Conservation (phyloP, 2,888 invertebrate genomes). For the Oxytorus armatus region DNA sequence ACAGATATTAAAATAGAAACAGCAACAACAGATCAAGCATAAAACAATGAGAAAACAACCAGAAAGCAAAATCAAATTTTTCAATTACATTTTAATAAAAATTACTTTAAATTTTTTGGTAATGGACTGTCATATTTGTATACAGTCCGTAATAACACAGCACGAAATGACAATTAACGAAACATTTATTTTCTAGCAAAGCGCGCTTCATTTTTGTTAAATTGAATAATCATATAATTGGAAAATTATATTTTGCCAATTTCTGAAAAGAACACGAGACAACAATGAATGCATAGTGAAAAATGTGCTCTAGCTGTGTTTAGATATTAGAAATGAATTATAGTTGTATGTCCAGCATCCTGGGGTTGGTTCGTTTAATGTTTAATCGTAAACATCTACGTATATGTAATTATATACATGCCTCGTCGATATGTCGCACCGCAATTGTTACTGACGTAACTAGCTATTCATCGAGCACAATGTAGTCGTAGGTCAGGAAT, state of each 20-base stretch:
- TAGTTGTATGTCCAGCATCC: slow-evolving; percentile 57
- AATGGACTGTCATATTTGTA: no score
- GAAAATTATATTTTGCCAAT: neutral
- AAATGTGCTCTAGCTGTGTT: slow-evolving; percentile 56
- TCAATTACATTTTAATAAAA: neutral
- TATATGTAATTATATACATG: slow-evolving; percentile 39
- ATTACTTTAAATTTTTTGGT: no score
- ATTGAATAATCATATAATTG: neutral
- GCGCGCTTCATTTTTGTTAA: no score
- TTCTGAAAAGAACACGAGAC: slow-evolving; percentile 30
- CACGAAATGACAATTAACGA: no score
- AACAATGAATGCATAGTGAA: slow-evolving; percentile 51
- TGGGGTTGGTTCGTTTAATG: slow-evolving; percentile 54
- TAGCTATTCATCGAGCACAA: slow-evolving; percentile 58
- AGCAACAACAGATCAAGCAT: slow-evolving; percentile 4
- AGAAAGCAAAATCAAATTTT: slow-evolving; percentile 3
- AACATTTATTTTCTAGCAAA: no score
- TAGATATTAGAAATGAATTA: slow-evolving; percentile 53
- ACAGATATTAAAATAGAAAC: slow-evolving; percentile 15
- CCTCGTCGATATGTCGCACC: slow-evolving; percentile 64
- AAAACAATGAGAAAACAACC: slow-evolving; percentile 3
- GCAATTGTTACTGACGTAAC: slow-evolving; percentile 62
- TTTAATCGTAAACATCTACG: slow-evolving; percentile 37
- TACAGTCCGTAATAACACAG: no score
- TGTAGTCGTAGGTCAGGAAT: slow-evolving; percentile 67